Base-by-base conservation (phyloP, 2,113 vertebrate genomes). In the Solea senegalensis region DNA sequence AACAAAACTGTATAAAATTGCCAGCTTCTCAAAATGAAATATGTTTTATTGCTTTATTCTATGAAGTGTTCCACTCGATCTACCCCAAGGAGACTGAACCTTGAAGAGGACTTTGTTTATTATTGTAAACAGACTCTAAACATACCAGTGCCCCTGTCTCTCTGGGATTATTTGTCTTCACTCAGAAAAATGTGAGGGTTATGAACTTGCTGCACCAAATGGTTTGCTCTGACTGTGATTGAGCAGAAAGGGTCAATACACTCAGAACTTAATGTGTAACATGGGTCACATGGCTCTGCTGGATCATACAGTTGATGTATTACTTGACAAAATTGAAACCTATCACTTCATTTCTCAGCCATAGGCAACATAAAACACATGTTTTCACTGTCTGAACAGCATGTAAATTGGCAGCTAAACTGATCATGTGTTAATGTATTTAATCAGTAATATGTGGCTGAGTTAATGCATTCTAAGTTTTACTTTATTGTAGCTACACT, bases 141-240 rank as follows among this genome's bases (percentile, higher is more conserved):
- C 9, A 11, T 9, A 26, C 16, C 5, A 26, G 14, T 43, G 10
- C 11, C n/a, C n/a, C 3, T 15, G n/a, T 40, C n/a, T 26, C 28
- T 43, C 7, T 26, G 43, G 60, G 53, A 54, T 34, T 21, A 39
- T 14, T 39, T n/a, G 11, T 51, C 9, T 44, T 65, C 21, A 54
- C 2, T 43, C 21, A 14, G 41, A 46, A 34, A 16, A 8, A 49
- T 49, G 54, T 39, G 9, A 53, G n/a, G 16, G 13, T 16, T 44
- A 5, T 9, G 13, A 69, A 48, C 4, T 54, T 50, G 16, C 10
- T 54, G 62, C 69, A 63, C 57, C 66, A 65, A 69, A 86, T 72
- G 54, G 12, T 48, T 60, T 76, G 66, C 64, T 80, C 64, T 72
- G 51, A 54, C n/a, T 40, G 48, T 41, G 34, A 65, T 2, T 1